These are phyloP conservation scores for Dromiciops gliroides DNA, from an alignment of 2,113 vertebrate species.

Conservation along the genomic window DNA sequence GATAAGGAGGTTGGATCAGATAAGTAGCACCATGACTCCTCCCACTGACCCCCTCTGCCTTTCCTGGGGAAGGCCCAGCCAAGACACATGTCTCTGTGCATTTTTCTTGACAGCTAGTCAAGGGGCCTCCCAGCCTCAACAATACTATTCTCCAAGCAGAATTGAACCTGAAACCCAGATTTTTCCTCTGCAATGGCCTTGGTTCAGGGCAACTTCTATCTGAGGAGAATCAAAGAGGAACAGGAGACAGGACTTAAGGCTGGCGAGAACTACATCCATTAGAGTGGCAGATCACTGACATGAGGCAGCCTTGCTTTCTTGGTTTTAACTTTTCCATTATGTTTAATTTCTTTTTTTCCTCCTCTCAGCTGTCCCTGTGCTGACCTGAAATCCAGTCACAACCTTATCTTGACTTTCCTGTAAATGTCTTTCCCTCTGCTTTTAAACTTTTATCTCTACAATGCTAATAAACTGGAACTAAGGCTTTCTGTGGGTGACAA, in stretches of 20 bases:
- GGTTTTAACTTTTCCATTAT: constrained; percentile 47
- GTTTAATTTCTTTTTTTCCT: constrained; percentile 46
- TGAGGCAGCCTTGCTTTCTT: not conserved
- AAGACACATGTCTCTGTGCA: not conserved
- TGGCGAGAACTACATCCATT: not conserved
- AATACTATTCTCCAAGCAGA: not conserved
- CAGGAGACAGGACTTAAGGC: not conserved
- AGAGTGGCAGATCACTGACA: not conserved
- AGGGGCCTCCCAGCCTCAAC: not conserved
- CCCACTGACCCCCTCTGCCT: not conserved
- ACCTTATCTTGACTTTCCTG: constrained; percentile 55
- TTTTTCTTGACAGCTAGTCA: not conserved
- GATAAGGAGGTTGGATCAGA: not conserved
- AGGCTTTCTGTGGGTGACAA: constrained; percentile 16
- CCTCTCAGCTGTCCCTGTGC: not conserved
- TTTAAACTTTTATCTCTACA: constrained; percentile 30
- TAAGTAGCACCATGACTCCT: not conserved
- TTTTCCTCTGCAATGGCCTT: not conserved
- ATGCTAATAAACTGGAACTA: not conserved
- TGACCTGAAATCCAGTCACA: constrained; percentile 4
- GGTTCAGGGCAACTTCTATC: too few species aligned
- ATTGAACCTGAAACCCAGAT: not conserved
- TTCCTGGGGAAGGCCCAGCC: not conserved
- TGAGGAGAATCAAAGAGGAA: not conserved
- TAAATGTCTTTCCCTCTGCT: constrained; percentile 19